Evolutionary conservation across 2,797 vertebrate species (phyloP), one percentile per base, ranked within the genome.

Genomic region (Manis pentadactyla): DNA sequence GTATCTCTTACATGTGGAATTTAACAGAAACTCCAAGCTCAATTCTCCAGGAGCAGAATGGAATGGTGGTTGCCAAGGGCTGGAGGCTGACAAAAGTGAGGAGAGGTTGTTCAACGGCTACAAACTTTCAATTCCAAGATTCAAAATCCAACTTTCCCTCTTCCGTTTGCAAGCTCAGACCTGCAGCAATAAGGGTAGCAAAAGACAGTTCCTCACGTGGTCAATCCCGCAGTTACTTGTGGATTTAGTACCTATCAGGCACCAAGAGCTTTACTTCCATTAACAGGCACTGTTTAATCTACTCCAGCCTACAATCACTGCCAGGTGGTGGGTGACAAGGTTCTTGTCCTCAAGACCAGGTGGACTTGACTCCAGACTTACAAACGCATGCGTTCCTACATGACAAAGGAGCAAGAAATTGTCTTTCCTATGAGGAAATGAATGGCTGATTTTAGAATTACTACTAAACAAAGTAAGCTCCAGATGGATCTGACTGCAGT

Each of bases 401-500:
- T 85, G 31, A 84, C 34, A 71, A 66, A 17, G 37, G 23, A 51
- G 39, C 2, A 25, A 82, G 63, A n/a, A 42, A 55, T 23, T 59
- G 11, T 27, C n/a, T 29, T n/a, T 59, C 21, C 39, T 51, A 19
- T 37, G 12, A 21, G 4, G 12, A 74, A 31, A 19, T 51, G 23
- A 81, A 83, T 59, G 21, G 57, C 37, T 31, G 37, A 55, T 92
- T 84, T 63, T 75, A 66, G 34, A 84, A 64, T 42, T 64, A 66
- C 10, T 64, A 19, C 18, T 31, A 73, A 27, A 39, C 37, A 39
- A 39, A 39, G 37, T 39, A 39, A 39, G 37, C 37, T 39, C 37
- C 99, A 96, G 99, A 99, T 53, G 99, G 99, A 98, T 99, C 99
- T 0, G 99, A 99, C 98, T 99, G 99, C 98, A 99, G 99, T 97